These are phyloP conservation scores for Linyphia triangularis DNA, from an alignment of 2,888 invertebrate species.

Conservation along the genomic window DNA sequence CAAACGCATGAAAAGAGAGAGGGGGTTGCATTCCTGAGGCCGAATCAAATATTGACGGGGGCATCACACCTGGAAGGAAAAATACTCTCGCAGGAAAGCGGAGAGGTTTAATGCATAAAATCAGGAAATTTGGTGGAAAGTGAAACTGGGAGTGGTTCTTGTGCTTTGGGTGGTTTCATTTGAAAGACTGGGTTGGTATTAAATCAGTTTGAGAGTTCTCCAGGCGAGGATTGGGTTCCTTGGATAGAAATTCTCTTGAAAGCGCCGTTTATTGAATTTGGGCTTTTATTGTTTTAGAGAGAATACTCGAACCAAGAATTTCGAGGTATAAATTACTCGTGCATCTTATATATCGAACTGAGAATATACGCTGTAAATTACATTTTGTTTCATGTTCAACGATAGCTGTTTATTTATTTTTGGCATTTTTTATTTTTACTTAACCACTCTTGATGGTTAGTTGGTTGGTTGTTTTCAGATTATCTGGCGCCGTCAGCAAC, in stretches of 20 bases:
- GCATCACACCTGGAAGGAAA: background rate
- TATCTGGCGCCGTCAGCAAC: too few species aligned
- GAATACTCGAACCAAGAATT: too few species aligned
- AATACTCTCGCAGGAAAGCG: background rate
- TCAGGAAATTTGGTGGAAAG: background rate
- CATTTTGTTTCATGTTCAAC: too few species aligned
- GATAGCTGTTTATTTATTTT: too few species aligned
- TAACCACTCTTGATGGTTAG: too few species aligned
- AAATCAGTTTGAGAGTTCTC: background rate
- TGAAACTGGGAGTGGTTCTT: background rate
- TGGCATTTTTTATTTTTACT: too few species aligned
- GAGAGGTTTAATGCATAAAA: conserved; percentile 6
- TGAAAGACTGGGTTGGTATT: background rate
- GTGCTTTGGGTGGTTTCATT: background rate
- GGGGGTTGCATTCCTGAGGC: background rate
- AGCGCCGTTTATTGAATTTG: background rate
- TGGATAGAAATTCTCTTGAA: background rate
- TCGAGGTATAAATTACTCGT: too few species aligned
- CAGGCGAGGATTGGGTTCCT: background rate
- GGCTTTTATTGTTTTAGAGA: background rate
- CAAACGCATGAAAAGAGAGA: background rate
- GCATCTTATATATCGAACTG: too few species aligned
- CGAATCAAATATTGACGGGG: background rate
- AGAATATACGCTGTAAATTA: too few species aligned
- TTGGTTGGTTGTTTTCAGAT: too few species aligned